Base-by-base conservation (phyloP, 1,140 invertebrate species). In the Dolichoris vasculosae region DNA sequence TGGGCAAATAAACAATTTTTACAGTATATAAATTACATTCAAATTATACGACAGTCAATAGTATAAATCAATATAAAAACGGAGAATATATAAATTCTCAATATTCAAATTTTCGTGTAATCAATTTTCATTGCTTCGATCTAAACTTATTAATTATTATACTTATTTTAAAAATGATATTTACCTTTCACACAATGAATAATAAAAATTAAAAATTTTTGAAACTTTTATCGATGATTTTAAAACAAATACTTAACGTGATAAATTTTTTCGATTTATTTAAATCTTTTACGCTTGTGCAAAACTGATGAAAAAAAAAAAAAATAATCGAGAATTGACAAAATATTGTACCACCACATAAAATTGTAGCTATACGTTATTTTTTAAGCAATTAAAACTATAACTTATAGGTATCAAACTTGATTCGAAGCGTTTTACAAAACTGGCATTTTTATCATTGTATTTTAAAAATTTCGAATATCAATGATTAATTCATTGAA, bases 371-470 rank as follows among this genome's bases (percentile, higher is more conserved):
- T 55, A 48, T 46, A 63, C 48, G 69, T 55, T 77, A 40, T 71
- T 71, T 71, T 30, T 35, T 77, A 63, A 83, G 51, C 8, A 69
- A 85, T 76, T 84, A 46, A 64, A 80, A 81, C 35, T 80, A 73
- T 48, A 63, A 43, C n/a, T 30, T 69, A 55, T 76, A 23, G 38
- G 64, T 46, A n/a, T 48, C 43, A n/a, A 63, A 80, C 73, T 85
- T 8, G 73, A 85, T 80, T 71, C 9, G 63, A 85, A 85, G 67
- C 64, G 82, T 8, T 85, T 73, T 85, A 85, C 55, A 77, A 80
- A 82, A 76, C 9, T 40, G 51, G 11, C 17, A 80, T 80, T 17
- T 82, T 51, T 63, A 51, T 2, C 38, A 40, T 82, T 81, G 20
- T 67, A 30, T 48, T 40, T 64, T 82, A 59, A 48, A 69, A 55